These are phyloP conservation scores for Rhinella marina DNA, from an alignment of 2,797 vertebrate genomes.

Conservation along the genomic window DNA sequence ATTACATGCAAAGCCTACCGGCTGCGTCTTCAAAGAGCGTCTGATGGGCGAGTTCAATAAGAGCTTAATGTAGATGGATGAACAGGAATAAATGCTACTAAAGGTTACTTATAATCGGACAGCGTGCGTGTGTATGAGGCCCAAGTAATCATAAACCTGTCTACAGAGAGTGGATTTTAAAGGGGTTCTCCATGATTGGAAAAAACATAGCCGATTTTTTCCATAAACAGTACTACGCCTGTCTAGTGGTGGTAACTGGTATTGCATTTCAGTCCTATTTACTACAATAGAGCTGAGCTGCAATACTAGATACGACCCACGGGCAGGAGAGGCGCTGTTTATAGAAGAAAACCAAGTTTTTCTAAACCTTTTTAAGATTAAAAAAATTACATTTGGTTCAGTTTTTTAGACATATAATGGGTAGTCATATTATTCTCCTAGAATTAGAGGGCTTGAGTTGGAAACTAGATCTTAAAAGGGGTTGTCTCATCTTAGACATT, in stretches of 20 bases:
- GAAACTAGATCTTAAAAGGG: too few relatives aligned
- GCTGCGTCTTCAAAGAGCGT: slow-evolving; percentile 19
- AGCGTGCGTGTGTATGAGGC: neutral
- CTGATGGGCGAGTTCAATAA: neutral
- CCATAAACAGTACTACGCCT: neutral
- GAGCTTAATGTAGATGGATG: slow-evolving; percentile 24
- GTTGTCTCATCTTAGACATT: too few relatives aligned
- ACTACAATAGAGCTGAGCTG: neutral
- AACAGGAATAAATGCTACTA: neutral
- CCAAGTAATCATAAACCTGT: neutral
- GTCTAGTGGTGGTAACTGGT: neutral
- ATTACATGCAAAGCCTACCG: neutral
- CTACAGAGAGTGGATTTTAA: neutral
- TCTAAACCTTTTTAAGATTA: too few relatives aligned
- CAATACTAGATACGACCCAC: neutral
- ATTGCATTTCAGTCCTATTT: neutral
- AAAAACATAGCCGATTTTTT: neutral
- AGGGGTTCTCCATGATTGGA: neutral
- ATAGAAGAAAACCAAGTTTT: too few relatives aligned
- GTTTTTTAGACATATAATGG: too few relatives aligned
- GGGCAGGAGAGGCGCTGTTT: too few relatives aligned
- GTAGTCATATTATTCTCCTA: too few relatives aligned
- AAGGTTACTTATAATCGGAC: neutral
- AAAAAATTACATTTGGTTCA: too few relatives aligned
- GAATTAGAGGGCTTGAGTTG: too few relatives aligned